phyloP scores from a whole-genome alignment of 1,140 invertebrate genomes.

The Diprion similis region DNA sequence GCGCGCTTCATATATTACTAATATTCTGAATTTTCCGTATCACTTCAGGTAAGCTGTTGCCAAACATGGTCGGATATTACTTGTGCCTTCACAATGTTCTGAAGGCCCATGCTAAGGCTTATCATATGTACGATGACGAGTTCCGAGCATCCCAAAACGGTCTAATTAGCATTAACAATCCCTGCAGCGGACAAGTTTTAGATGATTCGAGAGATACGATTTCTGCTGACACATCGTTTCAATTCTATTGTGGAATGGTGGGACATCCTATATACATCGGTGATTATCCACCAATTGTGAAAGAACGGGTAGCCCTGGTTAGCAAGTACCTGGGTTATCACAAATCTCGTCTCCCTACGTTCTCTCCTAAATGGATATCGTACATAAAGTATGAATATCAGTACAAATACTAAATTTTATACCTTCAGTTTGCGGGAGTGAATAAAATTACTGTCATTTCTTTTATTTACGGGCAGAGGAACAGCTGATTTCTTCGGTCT shows the following conservation, averaged over 20 bases:
- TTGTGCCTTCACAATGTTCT: constrained; percentile 63
- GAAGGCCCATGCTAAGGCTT: constrained; percentile 62
- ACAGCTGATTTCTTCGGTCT: not conserved
- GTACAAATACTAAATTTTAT: not conserved
- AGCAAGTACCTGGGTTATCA: constrained; percentile 58
- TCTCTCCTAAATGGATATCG: constrained; percentile 57
- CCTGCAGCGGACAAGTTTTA: not conserved
- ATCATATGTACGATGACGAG: not conserved
- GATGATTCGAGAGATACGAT: not conserved
- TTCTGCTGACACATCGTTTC: not conserved
- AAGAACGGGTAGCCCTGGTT: constrained; percentile 58
- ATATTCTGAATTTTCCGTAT: not conserved
- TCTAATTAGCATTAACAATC: not conserved
- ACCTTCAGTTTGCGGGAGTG: not conserved
- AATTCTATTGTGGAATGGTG: not conserved
- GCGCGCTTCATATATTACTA: not conserved
- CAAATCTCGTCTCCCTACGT: constrained; percentile 58
- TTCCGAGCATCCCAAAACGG: not conserved
- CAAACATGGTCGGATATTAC: constrained; percentile 58
- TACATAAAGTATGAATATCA: not conserved
- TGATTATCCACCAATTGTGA: constrained; percentile 49
- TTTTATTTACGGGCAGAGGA: not conserved
- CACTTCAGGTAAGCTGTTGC: constrained; percentile 51
- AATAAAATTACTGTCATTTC: not conserved
- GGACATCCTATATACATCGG: not conserved